Base-by-base conservation (phyloP, 2,888 invertebrate genomes). In the Brenthis ino region DNA sequence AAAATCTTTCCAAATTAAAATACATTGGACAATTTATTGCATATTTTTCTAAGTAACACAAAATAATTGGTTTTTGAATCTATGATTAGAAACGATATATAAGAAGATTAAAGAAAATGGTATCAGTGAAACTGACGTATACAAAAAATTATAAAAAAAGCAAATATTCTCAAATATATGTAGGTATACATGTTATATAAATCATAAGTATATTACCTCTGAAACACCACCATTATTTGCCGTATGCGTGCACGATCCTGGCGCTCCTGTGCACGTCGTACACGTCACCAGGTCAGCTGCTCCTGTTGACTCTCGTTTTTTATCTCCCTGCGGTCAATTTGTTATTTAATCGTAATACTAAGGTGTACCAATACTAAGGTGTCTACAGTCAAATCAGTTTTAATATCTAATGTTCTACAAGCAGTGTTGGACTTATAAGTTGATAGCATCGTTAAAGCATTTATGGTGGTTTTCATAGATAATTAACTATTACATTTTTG, bases 221-320 rank as follows among this genome's bases (percentile, higher is more conserved):
- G 96, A 94, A 69, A 97, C 96, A 82, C 97, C 97, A 82, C 97
- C 97, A 85, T 97, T 97, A 85, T 97, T 97, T 69, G 96, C 95
- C 68, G 97, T 95, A 88, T 97, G 97, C 68, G 97, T 97, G 85
- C 97, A 97, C 47, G 96, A 96, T 82, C 96, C 96, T 60, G 96
- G 96, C 65, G 96, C 95, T 1, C 93, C 93, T 2, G 94, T 93
- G 86, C 97, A 97, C 77, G 95, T 95, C 72, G 97, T 96, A 86
- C 97, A 97, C 74, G 96, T 95, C 71, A 97, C 96, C 79, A 97
- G 95, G 88, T 97, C 97, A 80, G 96, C 96, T 70, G 96, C 95
- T 76, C 95, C 95, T 74, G 95, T 94, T 66, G 96, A 95, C 82
- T 97, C 97, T 79, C 96, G 94, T 90, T 97, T 96, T 94, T 97